Conservation (phyloP, 2,113 vertebrate species). For the Oreocharis arfaki region DNA sequence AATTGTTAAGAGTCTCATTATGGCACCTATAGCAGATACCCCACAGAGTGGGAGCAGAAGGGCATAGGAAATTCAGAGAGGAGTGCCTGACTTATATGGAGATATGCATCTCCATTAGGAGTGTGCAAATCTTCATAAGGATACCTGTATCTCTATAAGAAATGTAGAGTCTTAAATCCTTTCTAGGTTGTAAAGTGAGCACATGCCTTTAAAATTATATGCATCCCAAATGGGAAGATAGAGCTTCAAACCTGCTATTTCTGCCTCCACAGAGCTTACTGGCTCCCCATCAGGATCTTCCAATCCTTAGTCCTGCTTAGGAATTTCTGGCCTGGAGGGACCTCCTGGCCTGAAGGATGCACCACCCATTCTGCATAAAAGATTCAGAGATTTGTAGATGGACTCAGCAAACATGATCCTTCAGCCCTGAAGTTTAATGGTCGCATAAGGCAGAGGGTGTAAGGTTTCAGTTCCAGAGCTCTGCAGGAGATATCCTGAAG, state of each 20-base stretch:
- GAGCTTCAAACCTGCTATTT: background rate
- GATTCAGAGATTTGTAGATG: background rate
- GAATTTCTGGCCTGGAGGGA: background rate
- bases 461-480: background rate
- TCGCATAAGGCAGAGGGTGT: background rate
- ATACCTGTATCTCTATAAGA: background rate
- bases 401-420: background rate
- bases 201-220: background rate
- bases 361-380: background rate
- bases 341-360: background rate
- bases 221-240: background rate
- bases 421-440: background rate
- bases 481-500: background rate
- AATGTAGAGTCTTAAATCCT: background rate
- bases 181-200: background rate
- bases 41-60: background rate
- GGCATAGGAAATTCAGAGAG: background rate
- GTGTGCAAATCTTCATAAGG: background rate
- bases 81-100: background rate
- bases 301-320: background rate
- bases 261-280: background rate
- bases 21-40: background rate
- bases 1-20: background rate
- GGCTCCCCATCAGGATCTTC: background rate
- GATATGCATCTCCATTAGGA: background rate